Percentiles rank a stretch among this genome's conserved stretches.
Conservation (phyloP, 2,113 vertebrate species). For the Chionomys nivalis region DNA sequence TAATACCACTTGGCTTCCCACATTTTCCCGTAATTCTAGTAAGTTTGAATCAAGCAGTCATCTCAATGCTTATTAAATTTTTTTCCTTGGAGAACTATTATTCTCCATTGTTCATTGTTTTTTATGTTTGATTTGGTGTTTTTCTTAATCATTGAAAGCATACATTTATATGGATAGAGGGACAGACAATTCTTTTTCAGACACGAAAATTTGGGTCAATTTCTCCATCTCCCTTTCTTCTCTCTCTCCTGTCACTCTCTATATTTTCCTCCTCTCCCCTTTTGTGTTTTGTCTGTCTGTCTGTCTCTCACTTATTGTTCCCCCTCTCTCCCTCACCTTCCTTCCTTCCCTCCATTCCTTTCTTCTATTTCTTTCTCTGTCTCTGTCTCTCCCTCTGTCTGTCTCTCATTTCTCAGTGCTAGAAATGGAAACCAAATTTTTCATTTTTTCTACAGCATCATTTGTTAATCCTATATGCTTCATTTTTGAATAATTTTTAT, state of each 20-base stretch:
- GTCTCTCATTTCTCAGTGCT: neutral
- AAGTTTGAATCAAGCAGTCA: neutral
- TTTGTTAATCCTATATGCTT: conserved; percentile 9
- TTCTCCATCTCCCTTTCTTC: neutral
- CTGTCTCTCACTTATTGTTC: neutral
- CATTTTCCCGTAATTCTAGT: neutral
- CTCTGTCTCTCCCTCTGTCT: neutral
- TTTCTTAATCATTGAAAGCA: neutral
- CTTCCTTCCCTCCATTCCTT: neutral
- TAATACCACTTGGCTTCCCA: conserved; percentile 15
- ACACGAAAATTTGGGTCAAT: neutral
- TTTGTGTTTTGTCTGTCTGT: neutral
- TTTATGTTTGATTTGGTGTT: neutral
- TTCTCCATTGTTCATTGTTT: neutral
- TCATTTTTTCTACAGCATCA: neutral
- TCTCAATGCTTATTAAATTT: neutral
- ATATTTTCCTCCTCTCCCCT: neutral
- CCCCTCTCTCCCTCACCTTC: too few species aligned
- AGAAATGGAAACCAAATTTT: neutral
- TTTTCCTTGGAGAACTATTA: neutral
- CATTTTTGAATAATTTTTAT: neutral
- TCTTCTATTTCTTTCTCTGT: neutral
- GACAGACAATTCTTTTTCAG: neutral
- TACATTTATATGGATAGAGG: neutral
- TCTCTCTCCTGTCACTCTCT: neutral